Conservation (phyloP, 2,797 vertebrate species). For the Sebastes hubbsi region DNA sequence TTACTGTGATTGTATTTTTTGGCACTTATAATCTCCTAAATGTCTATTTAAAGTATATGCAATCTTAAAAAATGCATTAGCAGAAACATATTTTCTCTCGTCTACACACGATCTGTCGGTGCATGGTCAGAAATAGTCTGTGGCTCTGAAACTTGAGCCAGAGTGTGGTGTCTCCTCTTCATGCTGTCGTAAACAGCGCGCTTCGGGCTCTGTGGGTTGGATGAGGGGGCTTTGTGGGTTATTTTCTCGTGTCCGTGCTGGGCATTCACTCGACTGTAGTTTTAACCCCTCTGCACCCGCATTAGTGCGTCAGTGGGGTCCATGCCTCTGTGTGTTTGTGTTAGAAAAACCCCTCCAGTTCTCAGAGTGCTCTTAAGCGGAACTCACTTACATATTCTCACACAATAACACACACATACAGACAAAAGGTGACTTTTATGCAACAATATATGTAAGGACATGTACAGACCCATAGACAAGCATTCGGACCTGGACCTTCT, state of each 20-base stretch:
- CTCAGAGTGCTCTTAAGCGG: constrained; percentile 40
- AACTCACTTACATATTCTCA: constrained; percentile 25
- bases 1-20: background rate
- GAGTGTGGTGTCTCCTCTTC: constrained; percentile 14
- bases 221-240: constrained; percentile 37
- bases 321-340: constrained; percentile 54
- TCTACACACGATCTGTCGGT: background rate
- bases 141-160: constrained; percentile 48
- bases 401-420: background rate
- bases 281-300: constrained; percentile 68
- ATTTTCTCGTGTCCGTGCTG: constrained; percentile 44
- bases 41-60: background rate
- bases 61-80: background rate
- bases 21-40: background rate
- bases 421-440: constrained; percentile 18
- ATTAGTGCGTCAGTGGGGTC: constrained; percentile 43
- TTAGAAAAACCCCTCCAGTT: constrained; percentile 51
- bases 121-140: constrained; percentile 48
- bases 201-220: constrained; percentile 9
- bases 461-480: background rate
- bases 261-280: constrained; percentile 60
- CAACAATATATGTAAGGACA: background rate
- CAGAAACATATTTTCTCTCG: background rate
- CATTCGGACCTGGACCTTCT: background rate
- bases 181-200: constrained; percentile 44